Evolutionary conservation across 2,797 vertebrate genomes (phyloP), one percentile per base, ranked within the genome.

Genomic region (Cossypha dichroa): DNA sequence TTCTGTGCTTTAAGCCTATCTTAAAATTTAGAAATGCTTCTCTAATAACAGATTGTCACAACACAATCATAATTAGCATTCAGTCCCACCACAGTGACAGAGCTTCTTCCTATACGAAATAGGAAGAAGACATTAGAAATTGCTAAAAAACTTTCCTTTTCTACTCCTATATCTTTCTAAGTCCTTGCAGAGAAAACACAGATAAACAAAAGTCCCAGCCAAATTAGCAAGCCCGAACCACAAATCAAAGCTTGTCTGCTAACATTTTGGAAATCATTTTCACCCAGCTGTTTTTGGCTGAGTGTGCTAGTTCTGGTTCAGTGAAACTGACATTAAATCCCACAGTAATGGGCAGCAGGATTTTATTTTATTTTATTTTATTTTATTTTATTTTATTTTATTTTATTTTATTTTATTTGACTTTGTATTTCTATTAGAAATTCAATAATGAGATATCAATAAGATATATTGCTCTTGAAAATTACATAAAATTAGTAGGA

Each of bases 201-300:
- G 46, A 77, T 46, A 90, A 91, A 73, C 29, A 93, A 45, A 85
- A 78, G 5, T 78, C 63, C 41, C 31, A 93, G 64, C 3, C 28
- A 88, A 92, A 90, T 77, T 33, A 88, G 5, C 43, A 94, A 66
- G 78, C 31, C 20, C 5, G 4, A 59, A 78, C 54, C 58, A 63
- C 70, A 94, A 77, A 74, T 17, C 46, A 88, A 88, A n/a, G 0
- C 10, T 88, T 91, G 90, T 94, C 54, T 85, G 59, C 83, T 87
- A 73, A 74, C 34, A 60, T 46, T 78, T 83, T 94, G 38, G 85
- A 94, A 93, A 73, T 88, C 1, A 81, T 84, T 91, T 95, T 33
- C 45, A 91, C 51, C 4, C 31, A 62, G 40, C 70, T 94, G 49
- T 88, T 48, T 85, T 86, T 95, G 90, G 51, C 84, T 91, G 74